A percentile compares a stretch with the other conserved stretches of the same genome.
These are phyloP conservation scores for Pachyrhynchus sulphureomaculatus DNA, from an alignment of 1,140 invertebrate genomes.

Conservation along the genomic window DNA sequence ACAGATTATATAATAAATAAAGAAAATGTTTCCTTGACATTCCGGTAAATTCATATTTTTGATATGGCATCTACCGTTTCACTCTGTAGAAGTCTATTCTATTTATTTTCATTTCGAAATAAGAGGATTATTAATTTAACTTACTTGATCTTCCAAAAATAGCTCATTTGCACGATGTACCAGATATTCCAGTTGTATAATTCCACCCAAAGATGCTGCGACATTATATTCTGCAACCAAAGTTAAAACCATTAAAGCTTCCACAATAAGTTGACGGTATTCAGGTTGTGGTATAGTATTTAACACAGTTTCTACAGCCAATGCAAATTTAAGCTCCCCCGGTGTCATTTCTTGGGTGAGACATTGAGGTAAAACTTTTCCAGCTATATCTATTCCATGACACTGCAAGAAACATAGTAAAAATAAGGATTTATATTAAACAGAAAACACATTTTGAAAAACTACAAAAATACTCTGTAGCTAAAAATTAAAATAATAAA, in stretches of 20 bases:
- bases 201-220: slow-evolving; percentile 70
- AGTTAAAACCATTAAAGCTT: slow-evolving; percentile 95
- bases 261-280: slow-evolving; percentile 96
- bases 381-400: slow-evolving; percentile 88
- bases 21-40: too few relatives aligned
- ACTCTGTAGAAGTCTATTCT: too few relatives aligned
- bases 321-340: slow-evolving; percentile 96
- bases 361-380: slow-evolving; percentile 82
- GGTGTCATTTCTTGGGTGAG: slow-evolving; percentile 98
- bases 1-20: too few relatives aligned
- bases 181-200: slow-evolving; percentile 90
- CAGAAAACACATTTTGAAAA: too few relatives aligned
- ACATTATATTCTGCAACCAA: slow-evolving; percentile 86
- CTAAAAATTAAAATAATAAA: too few relatives aligned
- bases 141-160: slow-evolving; percentile 94
- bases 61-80: too few relatives aligned
- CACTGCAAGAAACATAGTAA: slow-evolving; percentile 65
- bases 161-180: slow-evolving; percentile 93
- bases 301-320: slow-evolving; percentile 96
- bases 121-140: too few relatives aligned
- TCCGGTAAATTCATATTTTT: too few relatives aligned
- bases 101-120: too few relatives aligned
- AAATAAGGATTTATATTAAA: too few relatives aligned
- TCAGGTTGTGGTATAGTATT: slow-evolving; percentile 98
- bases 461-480: too few relatives aligned